A percentile compares a stretch with the other conserved stretches of the same genome.
These are phyloP conservation scores for Danaus melanippus DNA, from an alignment of 1,140 invertebrate species.

Conservation along the genomic window DNA sequence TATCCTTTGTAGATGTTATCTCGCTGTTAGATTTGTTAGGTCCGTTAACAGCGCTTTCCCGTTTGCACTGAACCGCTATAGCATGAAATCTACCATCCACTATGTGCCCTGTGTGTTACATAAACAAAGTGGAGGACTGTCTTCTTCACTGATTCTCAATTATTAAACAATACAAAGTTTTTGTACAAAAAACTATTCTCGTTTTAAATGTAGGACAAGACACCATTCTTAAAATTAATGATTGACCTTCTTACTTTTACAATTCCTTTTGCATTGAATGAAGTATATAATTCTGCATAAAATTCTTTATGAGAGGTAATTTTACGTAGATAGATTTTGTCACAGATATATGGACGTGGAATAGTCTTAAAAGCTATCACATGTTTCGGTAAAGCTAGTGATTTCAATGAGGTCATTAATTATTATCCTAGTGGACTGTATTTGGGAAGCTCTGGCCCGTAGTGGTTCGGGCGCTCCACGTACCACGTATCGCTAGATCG, in stretches of 20 bases:
- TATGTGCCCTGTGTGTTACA: slow-evolving; percentile 21
- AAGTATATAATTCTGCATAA: background rate
- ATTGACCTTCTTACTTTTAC: too few species aligned
- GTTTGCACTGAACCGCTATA: slow-evolving; percentile 24
- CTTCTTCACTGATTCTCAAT: slow-evolving; percentile 17
- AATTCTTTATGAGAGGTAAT: background rate
- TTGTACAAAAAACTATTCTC: background rate
- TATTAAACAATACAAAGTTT: background rate
- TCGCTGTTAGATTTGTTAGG: slow-evolving; percentile 18
- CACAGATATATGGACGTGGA: too few species aligned
- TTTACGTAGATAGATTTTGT: too few species aligned
- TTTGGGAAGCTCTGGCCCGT: slow-evolving; percentile 14
- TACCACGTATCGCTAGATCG: slow-evolving; percentile 28
- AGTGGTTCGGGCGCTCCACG: slow-evolving; percentile 27
- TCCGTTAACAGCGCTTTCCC: slow-evolving; percentile 22
- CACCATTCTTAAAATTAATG: too few species aligned
- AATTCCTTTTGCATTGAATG: too few species aligned
- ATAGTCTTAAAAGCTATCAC: too few species aligned
- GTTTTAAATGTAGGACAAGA: background rate
- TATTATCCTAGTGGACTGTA: slow-evolving; percentile 5
- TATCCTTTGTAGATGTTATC: slow-evolving; percentile 20
- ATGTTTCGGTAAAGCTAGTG: background rate
- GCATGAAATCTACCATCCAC: slow-evolving; percentile 25
- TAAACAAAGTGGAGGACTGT: slow-evolving; percentile 30
- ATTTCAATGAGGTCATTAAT: background rate